These are phyloP conservation scores for Aplysina aerophoba DNA, from an alignment of 37 sponge, comb jelly and placozoan genomes.

Conservation along the genomic window DNA sequence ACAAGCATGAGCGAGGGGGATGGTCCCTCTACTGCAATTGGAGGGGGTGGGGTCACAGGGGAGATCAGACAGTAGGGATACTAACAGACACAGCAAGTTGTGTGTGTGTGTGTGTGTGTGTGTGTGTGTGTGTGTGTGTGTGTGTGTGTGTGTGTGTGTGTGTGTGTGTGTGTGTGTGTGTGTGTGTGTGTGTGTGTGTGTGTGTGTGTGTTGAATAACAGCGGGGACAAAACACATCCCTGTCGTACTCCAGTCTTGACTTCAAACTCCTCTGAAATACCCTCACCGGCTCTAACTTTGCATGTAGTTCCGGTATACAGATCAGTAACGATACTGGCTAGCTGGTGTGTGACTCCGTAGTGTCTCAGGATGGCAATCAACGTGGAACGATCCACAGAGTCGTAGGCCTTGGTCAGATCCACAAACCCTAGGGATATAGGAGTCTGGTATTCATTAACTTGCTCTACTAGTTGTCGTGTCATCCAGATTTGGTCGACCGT, in stretches of 20 bases:
- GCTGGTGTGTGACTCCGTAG: constrained; percentile 16
- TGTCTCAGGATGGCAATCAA: constrained; percentile 28
- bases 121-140: too few species aligned
- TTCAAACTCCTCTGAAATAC: constrained; percentile 21
- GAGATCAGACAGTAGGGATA: too few species aligned
- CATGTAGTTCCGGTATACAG: constrained; percentile 21
- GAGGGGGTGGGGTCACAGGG: too few species aligned
- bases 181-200: too few species aligned
- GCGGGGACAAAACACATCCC: constrained; percentile 15
- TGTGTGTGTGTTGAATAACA: constrained; percentile 25
- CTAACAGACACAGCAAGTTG: too few species aligned
- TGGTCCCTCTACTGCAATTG: too few species aligned
- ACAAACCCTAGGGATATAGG: neutral
- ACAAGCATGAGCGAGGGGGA: too few species aligned
- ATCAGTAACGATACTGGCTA: neutral
- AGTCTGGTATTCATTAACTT: constrained; percentile 20
- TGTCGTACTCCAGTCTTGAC: constrained; percentile 28
- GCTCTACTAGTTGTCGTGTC: constrained; percentile 9
- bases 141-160: too few species aligned
- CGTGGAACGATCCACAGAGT: constrained; percentile 9
- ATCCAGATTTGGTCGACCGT: constrained; percentile 29
- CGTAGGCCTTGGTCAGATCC: constrained; percentile 28
- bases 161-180: too few species aligned
- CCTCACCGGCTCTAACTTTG: constrained; percentile 5
- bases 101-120: too few species aligned